Evolutionary conservation across 1,140 invertebrate species (phyloP).

Genomic region (Epicauta chinensis): DNA sequence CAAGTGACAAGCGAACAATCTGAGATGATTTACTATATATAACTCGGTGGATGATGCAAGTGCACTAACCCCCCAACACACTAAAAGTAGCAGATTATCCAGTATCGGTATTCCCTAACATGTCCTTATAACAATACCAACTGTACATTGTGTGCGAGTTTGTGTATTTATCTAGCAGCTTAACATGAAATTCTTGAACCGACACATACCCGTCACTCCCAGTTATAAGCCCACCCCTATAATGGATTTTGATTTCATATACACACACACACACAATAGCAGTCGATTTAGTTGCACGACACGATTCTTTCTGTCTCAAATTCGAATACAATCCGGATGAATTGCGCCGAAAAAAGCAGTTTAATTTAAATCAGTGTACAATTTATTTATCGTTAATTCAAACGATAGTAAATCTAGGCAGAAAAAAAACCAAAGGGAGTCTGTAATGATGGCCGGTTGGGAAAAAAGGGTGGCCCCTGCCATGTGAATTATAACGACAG

Average conservation of each 20-base stretch:
- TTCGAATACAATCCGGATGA: no score
- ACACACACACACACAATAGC: constrained; percentile 37
- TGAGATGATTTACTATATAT: constrained; percentile 22
- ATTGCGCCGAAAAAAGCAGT: no score
- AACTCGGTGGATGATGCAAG: constrained; percentile 19
- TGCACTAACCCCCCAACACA: constrained; percentile 17
- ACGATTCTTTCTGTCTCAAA: constrained; percentile 23
- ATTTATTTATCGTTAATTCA: no score
- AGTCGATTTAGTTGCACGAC: constrained; percentile 30
- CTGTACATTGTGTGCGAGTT: no score
- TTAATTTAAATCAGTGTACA: no score
- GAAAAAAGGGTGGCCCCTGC: no score
- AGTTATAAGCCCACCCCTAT: constrained; percentile 19
- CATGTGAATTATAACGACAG: constrained; percentile 19
- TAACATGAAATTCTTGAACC: constrained; percentile 29
- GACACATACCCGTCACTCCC: constrained; percentile 20
- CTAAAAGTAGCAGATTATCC: constrained; percentile 34
- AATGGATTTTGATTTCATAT: constrained; percentile 42
- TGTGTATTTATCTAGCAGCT: constrained; percentile 34
- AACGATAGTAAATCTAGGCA: no score
- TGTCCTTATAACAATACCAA: constrained; percentile 29
- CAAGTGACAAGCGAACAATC: constrained; percentile 21
- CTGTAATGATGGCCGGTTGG: neutral
- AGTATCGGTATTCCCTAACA: constrained; percentile 39
- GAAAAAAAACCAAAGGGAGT: no score